phyloP scores from a whole-genome alignment of 2,888 invertebrate species.

The Blera fallax region DNA sequence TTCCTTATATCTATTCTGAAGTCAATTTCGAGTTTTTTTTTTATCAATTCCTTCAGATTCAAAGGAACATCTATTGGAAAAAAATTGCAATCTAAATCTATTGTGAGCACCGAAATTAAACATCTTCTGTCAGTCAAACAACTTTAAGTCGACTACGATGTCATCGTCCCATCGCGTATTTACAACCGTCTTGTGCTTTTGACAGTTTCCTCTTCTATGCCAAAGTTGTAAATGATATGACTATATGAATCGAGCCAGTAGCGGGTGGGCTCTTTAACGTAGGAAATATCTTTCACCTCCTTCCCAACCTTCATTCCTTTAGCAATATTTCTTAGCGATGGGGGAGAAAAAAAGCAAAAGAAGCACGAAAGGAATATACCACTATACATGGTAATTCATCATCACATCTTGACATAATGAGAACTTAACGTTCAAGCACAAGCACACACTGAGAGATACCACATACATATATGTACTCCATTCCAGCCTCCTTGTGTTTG shows the following conservation, averaged over 20 bases:
- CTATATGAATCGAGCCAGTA: background rate
- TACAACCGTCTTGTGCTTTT: slow-evolving; percentile 10
- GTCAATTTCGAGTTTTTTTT: background rate
- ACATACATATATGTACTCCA: background rate
- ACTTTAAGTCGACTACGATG: slow-evolving; percentile 14
- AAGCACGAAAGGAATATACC: slow-evolving; percentile 38
- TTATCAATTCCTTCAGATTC: background rate
- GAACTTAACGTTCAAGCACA: slow-evolving; percentile 59
- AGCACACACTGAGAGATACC: background rate
- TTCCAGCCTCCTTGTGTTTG: slow-evolving; percentile 8
- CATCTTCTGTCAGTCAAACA: slow-evolving; percentile 6
- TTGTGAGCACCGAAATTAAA: slow-evolving; percentile 37
- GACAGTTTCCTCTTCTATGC: slow-evolving; percentile 24
- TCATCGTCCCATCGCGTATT: background rate
- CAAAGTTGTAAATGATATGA: slow-evolving; percentile 39
- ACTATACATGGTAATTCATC: slow-evolving; percentile 68
- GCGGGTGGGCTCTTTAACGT: background rate
- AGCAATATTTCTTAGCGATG: background rate
- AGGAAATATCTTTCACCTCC: background rate
- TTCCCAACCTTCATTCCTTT: background rate
- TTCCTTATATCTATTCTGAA: background rate
- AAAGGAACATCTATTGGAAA: background rate
- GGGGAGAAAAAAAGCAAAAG: background rate
- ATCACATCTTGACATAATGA: slow-evolving; percentile 69
- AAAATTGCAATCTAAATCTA: slow-evolving; percentile 1